These are phyloP conservation scores for Nicator chloris DNA, from an alignment of 2,113 vertebrate genomes.

Conservation along the genomic window DNA sequence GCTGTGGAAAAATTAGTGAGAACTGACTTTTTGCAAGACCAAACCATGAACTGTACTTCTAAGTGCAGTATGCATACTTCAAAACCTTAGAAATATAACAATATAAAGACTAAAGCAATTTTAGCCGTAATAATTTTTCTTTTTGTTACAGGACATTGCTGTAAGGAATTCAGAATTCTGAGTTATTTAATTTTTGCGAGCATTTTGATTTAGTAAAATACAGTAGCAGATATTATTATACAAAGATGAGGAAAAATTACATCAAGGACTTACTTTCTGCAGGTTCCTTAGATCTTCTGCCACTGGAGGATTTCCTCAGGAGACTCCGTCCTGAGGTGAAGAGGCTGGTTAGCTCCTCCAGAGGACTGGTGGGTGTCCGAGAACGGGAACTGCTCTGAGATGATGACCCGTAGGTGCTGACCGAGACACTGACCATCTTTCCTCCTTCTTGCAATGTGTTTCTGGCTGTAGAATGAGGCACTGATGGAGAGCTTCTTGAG, in stretches of 20 bases:
- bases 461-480: constrained; percentile 82
- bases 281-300: constrained; percentile 85
- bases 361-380: constrained; percentile 90
- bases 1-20: neutral
- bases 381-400: constrained; percentile 84
- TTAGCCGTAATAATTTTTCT: neutral
- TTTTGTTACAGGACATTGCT: neutral
- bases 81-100: neutral
- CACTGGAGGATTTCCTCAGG: constrained; percentile 84
- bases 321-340: constrained; percentile 86
- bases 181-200: neutral
- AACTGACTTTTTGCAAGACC: neutral
- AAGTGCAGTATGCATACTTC: neutral
- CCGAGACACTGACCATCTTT: constrained; percentile 80
- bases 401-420: constrained; percentile 79
- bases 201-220: neutral
- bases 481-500: constrained; percentile 87
- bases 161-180: neutral
- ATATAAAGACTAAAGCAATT: neutral
- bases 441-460: constrained; percentile 84
- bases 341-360: constrained; percentile 89
- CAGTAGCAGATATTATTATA: neutral
- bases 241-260: neutral
- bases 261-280: constrained; percentile 82
- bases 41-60: neutral